Evolutionary conservation across 1,140 invertebrate genomes (phyloP).

Genomic region (Conopomorpha cramerella): DNA sequence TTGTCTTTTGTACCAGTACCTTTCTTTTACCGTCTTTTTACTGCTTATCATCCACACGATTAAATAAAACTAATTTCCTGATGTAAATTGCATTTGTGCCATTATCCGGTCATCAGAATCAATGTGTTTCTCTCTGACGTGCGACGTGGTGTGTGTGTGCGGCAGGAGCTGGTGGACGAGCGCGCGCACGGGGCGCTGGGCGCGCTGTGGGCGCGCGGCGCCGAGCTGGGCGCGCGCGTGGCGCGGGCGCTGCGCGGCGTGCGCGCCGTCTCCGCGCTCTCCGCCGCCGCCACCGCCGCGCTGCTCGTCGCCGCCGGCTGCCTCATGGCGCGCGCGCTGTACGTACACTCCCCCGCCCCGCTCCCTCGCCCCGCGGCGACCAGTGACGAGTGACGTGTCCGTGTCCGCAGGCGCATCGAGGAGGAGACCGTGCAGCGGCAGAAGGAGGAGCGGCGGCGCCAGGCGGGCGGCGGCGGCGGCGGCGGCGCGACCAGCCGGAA

Average conservation of each 20-base stretch:
- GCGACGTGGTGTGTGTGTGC: too few species aligned
- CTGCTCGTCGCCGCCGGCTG: slow-evolving; percentile 84
- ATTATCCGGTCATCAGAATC: too few species aligned
- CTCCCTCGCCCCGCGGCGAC: not conserved
- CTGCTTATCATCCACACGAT: too few species aligned
- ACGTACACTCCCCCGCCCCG: slow-evolving; percentile 15
- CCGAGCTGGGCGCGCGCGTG: slow-evolving; percentile 74
- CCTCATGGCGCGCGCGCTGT: slow-evolving; percentile 88
- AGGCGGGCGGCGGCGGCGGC: slow-evolving; percentile 21
- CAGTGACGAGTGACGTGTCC: not conserved
- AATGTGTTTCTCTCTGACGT: too few species aligned
- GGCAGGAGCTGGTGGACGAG: slow-evolving; percentile 73
- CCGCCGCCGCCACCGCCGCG: slow-evolving; percentile 79
- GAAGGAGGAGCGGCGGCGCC: slow-evolving; percentile 46
- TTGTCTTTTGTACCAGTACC: too few species aligned
- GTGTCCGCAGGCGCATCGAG: slow-evolving; percentile 68
- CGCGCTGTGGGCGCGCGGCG: slow-evolving; percentile 68
- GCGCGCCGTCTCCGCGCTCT: slow-evolving; percentile 79
- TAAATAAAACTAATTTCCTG: too few species aligned
- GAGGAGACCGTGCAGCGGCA: slow-evolving; percentile 76
- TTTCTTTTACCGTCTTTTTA: too few species aligned
- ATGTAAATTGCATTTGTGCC: too few species aligned
- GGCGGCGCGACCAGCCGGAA: slow-evolving; percentile 22
- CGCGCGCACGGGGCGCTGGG: slow-evolving; percentile 75
- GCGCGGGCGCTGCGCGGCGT: slow-evolving; percentile 78